Percentiles rank a stretch among this genome's conserved stretches.
Conservation (phyloP, 2,797 vertebrate genomes). For the Myotis daubentonii region DNA sequence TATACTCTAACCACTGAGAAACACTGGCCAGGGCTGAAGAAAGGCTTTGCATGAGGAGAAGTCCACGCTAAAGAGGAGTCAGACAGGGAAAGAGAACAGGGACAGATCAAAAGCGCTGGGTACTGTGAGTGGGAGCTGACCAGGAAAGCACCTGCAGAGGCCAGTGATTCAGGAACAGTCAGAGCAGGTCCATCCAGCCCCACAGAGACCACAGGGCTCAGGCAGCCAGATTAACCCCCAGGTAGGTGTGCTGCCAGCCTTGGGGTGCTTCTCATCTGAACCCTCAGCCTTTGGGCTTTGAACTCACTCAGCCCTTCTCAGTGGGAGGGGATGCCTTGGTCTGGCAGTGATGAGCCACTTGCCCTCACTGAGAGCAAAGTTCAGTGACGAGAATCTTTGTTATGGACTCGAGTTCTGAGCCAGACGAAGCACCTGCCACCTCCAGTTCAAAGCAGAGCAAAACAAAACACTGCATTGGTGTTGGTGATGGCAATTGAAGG, state of each 20-base stretch:
- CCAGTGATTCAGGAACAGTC: neutral
- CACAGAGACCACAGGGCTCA: neutral
- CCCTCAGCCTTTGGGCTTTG: neutral
- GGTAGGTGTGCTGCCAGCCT: neutral
- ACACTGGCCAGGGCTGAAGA: neutral
- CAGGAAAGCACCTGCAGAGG: neutral
- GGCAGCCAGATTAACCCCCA: neutral
- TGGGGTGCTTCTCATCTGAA: neutral
- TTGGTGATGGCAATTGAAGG: neutral
- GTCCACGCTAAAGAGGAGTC: neutral
- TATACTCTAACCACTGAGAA: too few relatives aligned
- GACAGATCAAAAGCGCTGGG: neutral
- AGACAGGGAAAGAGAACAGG: neutral
- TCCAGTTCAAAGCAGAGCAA: neutral
- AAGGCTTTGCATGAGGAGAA: neutral
- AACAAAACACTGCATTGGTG: neutral
- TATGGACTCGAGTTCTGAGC: conserved; percentile 78
- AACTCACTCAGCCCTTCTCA: neutral
- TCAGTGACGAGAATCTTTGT: conserved; percentile 70
- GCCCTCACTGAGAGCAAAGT: conserved; percentile 76
- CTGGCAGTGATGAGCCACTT: conserved; percentile 80
- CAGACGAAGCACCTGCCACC: conserved; percentile 37
- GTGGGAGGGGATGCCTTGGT: neutral
- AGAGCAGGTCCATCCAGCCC: neutral
- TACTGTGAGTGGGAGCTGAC: neutral